A percentile compares a stretch with the other conserved stretches of the same genome.
Evolutionary conservation across 2,797 vertebrate genomes (phyloP).

Genomic region (Pteropus rufus): DNA sequence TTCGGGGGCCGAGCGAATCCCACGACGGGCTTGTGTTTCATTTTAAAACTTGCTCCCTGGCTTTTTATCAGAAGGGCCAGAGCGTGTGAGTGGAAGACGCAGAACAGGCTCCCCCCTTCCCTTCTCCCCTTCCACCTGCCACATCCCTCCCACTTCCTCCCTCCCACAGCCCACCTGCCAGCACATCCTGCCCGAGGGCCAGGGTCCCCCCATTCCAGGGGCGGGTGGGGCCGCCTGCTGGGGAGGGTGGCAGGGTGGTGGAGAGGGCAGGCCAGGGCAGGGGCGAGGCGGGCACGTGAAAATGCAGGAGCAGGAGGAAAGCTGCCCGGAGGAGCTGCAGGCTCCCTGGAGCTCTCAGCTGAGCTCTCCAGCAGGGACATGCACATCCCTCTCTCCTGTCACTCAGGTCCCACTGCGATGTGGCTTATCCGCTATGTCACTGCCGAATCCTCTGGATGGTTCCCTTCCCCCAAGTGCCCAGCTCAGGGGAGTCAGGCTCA

Average conservation of each 20-base stretch:
- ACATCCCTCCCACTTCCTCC: accelerated
- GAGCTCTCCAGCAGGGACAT: neutral
- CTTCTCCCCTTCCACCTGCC: neutral
- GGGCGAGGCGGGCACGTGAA: neutral
- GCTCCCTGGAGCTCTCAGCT: neutral
- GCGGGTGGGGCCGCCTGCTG: neutral
- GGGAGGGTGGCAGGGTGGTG: neutral
- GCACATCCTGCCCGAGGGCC: neutral
- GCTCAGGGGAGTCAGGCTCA: no score
- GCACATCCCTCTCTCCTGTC: neutral
- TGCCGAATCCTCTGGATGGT: neutral
- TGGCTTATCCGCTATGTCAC: neutral
- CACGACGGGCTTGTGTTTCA: neutral
- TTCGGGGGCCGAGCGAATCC: neutral
- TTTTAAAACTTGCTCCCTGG: neutral
- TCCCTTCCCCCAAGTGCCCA: accelerated
- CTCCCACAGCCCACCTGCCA: no score
- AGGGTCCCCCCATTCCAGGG: neutral
- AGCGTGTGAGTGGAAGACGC: accelerated
- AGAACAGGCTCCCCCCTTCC: neutral
- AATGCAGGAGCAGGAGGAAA: no score
- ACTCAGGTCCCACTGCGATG: neutral
- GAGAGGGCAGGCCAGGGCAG: no score
- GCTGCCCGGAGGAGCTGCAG: accelerated
- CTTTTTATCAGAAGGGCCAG: neutral